Conservation (phyloP, 2,113 vertebrate genomes). For the Thunnus thynnus region DNA sequence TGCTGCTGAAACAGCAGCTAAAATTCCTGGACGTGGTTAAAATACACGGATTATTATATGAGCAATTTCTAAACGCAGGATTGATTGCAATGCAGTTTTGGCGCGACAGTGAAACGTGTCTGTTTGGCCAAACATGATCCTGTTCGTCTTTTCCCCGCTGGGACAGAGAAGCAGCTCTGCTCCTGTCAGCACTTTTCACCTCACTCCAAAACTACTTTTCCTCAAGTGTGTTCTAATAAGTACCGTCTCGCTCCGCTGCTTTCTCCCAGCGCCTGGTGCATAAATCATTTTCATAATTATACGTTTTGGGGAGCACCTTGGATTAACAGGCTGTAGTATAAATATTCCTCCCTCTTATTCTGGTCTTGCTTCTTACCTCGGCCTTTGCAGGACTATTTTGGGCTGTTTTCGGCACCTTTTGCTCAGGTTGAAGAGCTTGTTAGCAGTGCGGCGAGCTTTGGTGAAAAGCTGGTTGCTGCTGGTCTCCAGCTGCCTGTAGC, state of each 20-base stretch:
- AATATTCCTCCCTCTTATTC: conserved; percentile 45
- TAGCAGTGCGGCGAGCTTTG: conserved; percentile 81
- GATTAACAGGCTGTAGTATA: conserved; percentile 58
- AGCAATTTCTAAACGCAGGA: conserved; percentile 14
- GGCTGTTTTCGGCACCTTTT: conserved; percentile 86
- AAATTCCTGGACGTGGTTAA: conserved; percentile 8
- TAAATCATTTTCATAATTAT: conserved; percentile 80
- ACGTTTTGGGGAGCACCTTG: conserved; percentile 62
- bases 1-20: conserved; percentile 49
- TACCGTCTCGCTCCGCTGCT: conserved; percentile 61
- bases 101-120: conserved; percentile 17
- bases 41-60: conserved; percentile 24
- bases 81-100: conserved; percentile 35
- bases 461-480: conserved; percentile 76
- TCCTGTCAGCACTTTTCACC: conserved; percentile 74
- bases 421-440: conserved; percentile 88
- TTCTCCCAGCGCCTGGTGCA: conserved; percentile 38
- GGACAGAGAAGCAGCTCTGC: conserved; percentile 44
- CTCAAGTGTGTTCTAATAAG: conserved; percentile 74
- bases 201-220: conserved; percentile 51
- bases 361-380: conserved; percentile 78
- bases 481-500: conserved; percentile 85
- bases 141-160: conserved; percentile 34
- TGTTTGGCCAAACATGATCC: conserved; percentile 35
- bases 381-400: conserved; percentile 82